Evolutionary conservation across 1,140 invertebrate genomes (phyloP).

Genomic region (Atta texana): DNA sequence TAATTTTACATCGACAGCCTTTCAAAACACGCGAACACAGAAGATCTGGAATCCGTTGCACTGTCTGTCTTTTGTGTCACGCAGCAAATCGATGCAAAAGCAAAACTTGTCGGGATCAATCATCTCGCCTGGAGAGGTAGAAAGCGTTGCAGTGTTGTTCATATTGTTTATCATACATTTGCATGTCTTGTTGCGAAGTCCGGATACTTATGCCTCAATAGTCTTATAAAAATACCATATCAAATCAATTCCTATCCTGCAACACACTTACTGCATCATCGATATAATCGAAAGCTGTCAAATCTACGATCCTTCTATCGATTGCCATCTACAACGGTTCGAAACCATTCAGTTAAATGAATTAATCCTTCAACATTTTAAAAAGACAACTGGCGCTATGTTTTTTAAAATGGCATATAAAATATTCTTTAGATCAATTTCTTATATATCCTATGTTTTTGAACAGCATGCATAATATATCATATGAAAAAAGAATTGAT

Average conservation of each 20-base stretch:
- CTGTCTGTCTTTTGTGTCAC: conserved; percentile 8
- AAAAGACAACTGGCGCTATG: background rate
- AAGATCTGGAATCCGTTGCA: background rate
- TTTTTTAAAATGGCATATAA: background rate
- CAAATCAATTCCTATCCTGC: conserved; percentile 19
- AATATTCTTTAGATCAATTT: background rate
- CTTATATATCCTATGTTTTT: background rate
- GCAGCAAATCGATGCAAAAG: conserved; percentile 30
- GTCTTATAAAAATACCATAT: conserved; percentile 34
- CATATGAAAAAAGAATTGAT: background rate
- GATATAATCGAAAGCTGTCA: conserved; percentile 47
- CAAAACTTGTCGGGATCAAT: conserved; percentile 57
- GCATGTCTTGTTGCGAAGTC: conserved; percentile 34
- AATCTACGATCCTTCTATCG: conserved; percentile 48
- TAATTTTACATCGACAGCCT: background rate
- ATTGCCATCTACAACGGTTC: conserved; percentile 31
- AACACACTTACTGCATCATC: conserved; percentile 8
- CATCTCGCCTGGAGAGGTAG: conserved; percentile 45
- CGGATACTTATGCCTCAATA: background rate
- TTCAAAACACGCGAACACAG: background rate
- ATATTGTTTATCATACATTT: conserved; percentile 61
- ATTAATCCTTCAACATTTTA: conserved; percentile 41
- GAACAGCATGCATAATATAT: background rate
- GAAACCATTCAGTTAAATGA: conserved; percentile 2
- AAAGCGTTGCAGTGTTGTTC: conserved; percentile 55